Conservation (phyloP, 1,140 invertebrate genomes). For the Aphis craccivora region DNA sequence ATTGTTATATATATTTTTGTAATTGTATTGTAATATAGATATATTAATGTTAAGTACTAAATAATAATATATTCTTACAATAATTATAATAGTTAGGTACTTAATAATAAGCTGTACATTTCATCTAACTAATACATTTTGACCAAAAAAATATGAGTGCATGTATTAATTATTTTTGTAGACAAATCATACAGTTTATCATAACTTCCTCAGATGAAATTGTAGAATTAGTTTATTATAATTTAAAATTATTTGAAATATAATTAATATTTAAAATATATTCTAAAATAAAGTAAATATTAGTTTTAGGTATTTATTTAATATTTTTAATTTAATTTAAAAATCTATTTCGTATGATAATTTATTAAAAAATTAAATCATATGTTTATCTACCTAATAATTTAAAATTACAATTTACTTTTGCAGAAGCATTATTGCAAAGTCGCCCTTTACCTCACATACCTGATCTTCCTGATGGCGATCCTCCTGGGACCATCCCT, state of each 20-base stretch:
- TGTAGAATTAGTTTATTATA: neutral
- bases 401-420: slow-evolving; percentile 60
- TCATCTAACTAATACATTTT: neutral
- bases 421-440: slow-evolving; percentile 89
- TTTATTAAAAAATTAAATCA: neutral
- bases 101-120: neutral
- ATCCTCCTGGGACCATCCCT: slow-evolving; percentile 65
- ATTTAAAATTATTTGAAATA: neutral
- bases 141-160: neutral
- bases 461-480: slow-evolving; percentile 76
- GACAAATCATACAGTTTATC: neutral
- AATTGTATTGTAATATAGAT: neutral
- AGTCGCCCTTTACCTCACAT: slow-evolving; percentile 89
- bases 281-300: neutral
- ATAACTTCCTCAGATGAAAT: neutral
- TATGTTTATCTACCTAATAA: neutral
- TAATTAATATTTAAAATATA: neutral
- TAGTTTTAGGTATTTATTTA: neutral
- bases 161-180: neutral
- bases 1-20: neutral
- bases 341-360: neutral
- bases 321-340: neutral
- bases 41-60: neutral
- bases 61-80: neutral
- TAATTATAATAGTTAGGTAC: neutral